Conservation (phyloP, 2,797 vertebrate genomes). For the Spea hammondii region DNA sequence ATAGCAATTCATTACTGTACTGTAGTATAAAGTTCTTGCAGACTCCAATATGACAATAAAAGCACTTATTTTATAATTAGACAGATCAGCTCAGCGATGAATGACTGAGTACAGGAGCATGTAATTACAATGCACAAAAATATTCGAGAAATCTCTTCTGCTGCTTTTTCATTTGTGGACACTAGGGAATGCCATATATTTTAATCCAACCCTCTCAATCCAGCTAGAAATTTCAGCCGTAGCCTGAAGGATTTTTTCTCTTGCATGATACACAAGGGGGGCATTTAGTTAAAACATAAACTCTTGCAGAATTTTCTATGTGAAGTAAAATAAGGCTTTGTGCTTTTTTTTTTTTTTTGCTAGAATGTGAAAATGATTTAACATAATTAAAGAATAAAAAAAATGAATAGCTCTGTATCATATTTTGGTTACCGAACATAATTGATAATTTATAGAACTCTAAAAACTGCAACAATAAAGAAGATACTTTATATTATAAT, state of each 20-base stretch:
- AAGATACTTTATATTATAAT: no score
- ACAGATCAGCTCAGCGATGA: neutral
- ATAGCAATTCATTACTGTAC: no score
- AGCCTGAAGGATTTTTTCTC: neutral
- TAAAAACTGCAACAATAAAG: no score
- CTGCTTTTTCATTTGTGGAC: neutral
- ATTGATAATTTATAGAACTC: no score
- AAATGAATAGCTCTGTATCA: no score
- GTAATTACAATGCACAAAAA: constrained; percentile 14
- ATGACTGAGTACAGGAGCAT: constrained; percentile 16
- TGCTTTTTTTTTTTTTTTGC: no score
- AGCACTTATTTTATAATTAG: constrained; percentile 10
- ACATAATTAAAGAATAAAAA: no score
- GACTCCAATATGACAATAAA: no score
- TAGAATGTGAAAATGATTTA: no score
- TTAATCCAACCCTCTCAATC: neutral
- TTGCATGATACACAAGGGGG: neutral
- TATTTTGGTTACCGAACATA: no score
- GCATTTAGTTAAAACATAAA: neutral
- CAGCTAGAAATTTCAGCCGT: neutral
- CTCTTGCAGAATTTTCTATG: neutral
- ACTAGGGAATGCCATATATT: neutral
- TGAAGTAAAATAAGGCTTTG: no score
- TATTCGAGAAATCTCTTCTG: neutral
- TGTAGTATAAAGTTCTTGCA: no score